These are phyloP conservation scores for Rhynchotus rufescens DNA, from an alignment of 2,797 vertebrate genomes.

Conservation along the genomic window DNA sequence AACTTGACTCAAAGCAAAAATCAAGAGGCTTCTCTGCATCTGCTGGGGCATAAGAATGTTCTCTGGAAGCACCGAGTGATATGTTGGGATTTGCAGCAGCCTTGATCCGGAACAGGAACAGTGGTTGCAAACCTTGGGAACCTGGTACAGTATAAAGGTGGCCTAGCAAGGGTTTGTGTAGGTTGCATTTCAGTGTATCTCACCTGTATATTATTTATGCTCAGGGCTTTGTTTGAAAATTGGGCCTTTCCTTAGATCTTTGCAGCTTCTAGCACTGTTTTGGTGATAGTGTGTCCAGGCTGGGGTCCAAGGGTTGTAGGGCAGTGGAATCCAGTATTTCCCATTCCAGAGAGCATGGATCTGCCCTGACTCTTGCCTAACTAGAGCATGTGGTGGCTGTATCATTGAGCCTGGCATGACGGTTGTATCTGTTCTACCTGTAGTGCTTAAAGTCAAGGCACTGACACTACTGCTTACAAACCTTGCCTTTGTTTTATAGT, in stretches of 20 bases:
- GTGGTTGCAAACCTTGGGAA: not conserved
- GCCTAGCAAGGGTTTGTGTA: not conserved
- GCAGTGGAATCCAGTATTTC: not conserved
- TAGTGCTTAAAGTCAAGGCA: not conserved
- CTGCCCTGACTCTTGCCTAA: not conserved
- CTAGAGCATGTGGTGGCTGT: fast-evolving
- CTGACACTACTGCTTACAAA: not conserved
- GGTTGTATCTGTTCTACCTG: not conserved
- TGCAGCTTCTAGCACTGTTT: not conserved
- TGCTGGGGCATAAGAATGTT: not conserved
- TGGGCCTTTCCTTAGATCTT: not conserved
- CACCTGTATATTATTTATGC: not conserved
- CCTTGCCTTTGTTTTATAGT: not conserved
- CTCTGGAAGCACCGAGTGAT: not conserved
- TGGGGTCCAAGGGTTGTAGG: not conserved
- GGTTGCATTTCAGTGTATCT: fast-evolving
- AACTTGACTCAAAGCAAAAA: not conserved
- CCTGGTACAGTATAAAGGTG: not conserved
- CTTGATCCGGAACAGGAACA: not conserved
- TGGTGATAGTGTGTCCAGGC: not conserved
- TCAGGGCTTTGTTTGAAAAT: not conserved
- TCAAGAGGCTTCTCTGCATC: not conserved
- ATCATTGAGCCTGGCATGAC: not conserved
- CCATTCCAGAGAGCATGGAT: not conserved
- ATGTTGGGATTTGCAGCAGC: not conserved